Evolutionary conservation across 2,797 vertebrate genomes (phyloP).

Genomic region (Chrysocyon brachyurus): DNA sequence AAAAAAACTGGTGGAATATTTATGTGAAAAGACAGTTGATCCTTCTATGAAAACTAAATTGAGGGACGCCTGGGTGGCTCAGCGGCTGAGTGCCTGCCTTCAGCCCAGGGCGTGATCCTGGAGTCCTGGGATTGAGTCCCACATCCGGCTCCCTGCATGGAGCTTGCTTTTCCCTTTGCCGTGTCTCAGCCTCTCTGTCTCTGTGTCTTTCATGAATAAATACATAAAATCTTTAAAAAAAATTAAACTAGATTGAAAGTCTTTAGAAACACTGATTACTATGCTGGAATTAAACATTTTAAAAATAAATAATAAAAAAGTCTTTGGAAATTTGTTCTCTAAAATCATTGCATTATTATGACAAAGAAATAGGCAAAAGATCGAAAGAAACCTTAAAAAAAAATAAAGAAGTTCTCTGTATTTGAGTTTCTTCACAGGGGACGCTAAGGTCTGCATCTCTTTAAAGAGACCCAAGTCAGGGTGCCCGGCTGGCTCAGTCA

Average conservation of each 20-base stretch:
- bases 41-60: neutral
- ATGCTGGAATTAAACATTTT: too few relatives aligned
- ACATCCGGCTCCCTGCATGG: too few relatives aligned
- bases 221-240: too few relatives aligned
- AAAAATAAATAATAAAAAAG: too few relatives aligned
- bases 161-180: too few relatives aligned
- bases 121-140: too few relatives aligned
- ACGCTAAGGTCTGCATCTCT: neutral
- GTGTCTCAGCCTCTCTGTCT: too few relatives aligned
- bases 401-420: neutral
- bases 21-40: neutral
- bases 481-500: neutral
- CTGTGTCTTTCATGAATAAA: too few relatives aligned
- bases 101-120: too few relatives aligned
- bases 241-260: neutral
- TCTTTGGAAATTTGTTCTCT: neutral
- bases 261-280: neutral
- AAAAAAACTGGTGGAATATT: neutral
- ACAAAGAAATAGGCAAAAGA: neutral
- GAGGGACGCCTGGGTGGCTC: too few relatives aligned
- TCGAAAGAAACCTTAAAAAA: neutral
- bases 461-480: neutral
- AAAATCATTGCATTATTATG: neutral
- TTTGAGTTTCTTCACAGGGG: neutral
- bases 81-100: too few relatives aligned